phyloP scores from a whole-genome alignment of 1,140 invertebrate genomes.

The Maconellicoccus hirsutus region DNA sequence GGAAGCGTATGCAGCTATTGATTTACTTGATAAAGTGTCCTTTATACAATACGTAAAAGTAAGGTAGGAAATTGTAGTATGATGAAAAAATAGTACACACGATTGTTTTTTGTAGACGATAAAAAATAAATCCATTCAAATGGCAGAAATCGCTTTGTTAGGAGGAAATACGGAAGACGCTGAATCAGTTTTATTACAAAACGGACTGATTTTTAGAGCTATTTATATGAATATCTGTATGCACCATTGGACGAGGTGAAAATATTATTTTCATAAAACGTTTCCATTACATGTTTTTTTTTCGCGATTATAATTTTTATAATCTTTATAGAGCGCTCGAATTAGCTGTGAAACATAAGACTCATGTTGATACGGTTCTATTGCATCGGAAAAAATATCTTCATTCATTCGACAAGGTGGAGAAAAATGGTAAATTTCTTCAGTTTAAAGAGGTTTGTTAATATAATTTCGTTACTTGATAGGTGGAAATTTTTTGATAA shows the following conservation, averaged over 20 bases:
- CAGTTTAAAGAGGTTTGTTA: conserved; percentile 29
- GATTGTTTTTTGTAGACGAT: conserved; percentile 35
- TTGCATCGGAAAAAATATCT: conserved; percentile 64
- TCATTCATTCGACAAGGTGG: conserved; percentile 55
- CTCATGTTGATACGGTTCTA: conserved; percentile 63
- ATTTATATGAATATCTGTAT: conserved; percentile 68
- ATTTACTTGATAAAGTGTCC: conserved; percentile 80
- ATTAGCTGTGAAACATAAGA: conserved; percentile 66
- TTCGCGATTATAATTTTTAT: background rate
- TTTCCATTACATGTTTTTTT: background rate
- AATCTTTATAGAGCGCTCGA: conserved; percentile 59
- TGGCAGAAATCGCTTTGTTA: conserved; percentile 69
- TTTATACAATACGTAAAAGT: conserved; percentile 77
- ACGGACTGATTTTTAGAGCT: conserved; percentile 60
- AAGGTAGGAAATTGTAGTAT: conserved; percentile 27
- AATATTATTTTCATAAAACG: too few relatives aligned
- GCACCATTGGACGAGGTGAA: conserved; percentile 73
- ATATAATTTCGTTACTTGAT: too few relatives aligned
- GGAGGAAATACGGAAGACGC: conserved; percentile 66
- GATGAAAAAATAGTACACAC: background rate
- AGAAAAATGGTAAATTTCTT: conserved; percentile 61
- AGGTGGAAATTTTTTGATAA: too few relatives aligned
- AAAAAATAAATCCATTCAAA: conserved; percentile 46
- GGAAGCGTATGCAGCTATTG: conserved; percentile 84
- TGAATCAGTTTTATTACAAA: conserved; percentile 68